These are phyloP conservation scores for Peromyscus californicus DNA, from an alignment of 2,113 vertebrate genomes.

Conservation along the genomic window DNA sequence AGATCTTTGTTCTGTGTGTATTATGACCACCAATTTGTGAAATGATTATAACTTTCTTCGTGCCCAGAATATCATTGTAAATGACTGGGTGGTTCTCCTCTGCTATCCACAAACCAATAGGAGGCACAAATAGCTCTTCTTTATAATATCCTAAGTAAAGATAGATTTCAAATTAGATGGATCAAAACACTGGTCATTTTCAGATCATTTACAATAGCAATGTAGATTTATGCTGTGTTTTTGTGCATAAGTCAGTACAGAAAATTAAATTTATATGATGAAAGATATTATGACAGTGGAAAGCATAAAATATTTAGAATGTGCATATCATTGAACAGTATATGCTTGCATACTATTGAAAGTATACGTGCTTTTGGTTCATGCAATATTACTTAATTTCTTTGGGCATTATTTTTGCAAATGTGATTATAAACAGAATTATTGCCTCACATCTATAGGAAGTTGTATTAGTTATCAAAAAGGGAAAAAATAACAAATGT, in stretches of 20 bases:
- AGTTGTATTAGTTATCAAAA: not conserved
- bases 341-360: not conserved
- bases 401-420: not conserved
- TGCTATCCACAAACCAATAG: slow-evolving; percentile 71
- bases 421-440: not conserved
- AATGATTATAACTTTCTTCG: slow-evolving; percentile 77
- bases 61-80: slow-evolving; percentile 55
- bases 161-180: slow-evolving; percentile 67
- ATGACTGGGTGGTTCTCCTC: slow-evolving; percentile 73
- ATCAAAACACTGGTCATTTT: slow-evolving; percentile 71
- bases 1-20: slow-evolving; percentile 35
- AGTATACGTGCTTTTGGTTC: not conserved
- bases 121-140: slow-evolving; percentile 69
- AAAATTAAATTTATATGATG: slow-evolving; percentile 17
- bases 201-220: slow-evolving; percentile 60
- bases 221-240: slow-evolving; percentile 25
- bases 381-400: not conserved
- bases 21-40: slow-evolving; percentile 70
- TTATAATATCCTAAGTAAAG: slow-evolving; percentile 59
- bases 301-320: slow-evolving; percentile 6
- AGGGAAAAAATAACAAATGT: not conserved
- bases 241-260: slow-evolving; percentile 39
- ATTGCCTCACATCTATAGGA: not conserved
- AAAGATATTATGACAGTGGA: not conserved
- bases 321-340: not conserved